Conservation (phyloP, 2,797 vertebrate genomes). For the Varecia variegata region DNA sequence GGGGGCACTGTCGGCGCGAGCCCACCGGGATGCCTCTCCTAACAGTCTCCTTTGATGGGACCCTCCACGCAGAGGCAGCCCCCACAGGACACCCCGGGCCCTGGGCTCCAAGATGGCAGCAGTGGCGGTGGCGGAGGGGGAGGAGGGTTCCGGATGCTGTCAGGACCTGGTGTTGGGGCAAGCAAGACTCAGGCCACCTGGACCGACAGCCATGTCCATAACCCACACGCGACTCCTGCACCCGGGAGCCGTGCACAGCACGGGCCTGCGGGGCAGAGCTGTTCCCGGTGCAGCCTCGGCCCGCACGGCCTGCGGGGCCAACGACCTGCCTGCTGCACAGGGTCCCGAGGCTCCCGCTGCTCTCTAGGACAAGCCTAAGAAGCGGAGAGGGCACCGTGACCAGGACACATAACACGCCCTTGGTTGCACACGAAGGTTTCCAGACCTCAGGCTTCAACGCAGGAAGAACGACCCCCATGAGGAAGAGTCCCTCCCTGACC, state of each 20-base stretch:
- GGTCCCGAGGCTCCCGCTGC: background rate
- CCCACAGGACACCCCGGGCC: background rate
- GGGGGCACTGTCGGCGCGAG: slow-evolving; percentile 21
- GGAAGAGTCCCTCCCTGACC: background rate
- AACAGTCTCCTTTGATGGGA: slow-evolving; percentile 36
- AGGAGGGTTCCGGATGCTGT: background rate
- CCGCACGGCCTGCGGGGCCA: background rate
- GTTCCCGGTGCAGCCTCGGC: fast-evolving
- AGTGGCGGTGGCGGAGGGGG: background rate
- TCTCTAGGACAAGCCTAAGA: background rate
- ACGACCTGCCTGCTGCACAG: background rate
- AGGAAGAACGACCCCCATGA: background rate
- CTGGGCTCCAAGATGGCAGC: background rate
- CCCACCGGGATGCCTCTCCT: slow-evolving; percentile 60
- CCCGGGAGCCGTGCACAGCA: fast-evolving
- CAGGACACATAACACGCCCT: too few species aligned
- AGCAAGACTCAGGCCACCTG: background rate
- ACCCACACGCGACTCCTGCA: background rate
- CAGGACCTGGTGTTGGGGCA: background rate
- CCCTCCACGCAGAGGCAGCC: background rate
- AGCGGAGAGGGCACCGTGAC: background rate
- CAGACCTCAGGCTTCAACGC: background rate
- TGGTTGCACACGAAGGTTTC: background rate
- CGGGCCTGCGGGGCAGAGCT: fast-evolving
- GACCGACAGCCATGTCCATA: background rate